Conservation (phyloP, 2,113 vertebrate species). For the Hepsetus odoe region DNA sequence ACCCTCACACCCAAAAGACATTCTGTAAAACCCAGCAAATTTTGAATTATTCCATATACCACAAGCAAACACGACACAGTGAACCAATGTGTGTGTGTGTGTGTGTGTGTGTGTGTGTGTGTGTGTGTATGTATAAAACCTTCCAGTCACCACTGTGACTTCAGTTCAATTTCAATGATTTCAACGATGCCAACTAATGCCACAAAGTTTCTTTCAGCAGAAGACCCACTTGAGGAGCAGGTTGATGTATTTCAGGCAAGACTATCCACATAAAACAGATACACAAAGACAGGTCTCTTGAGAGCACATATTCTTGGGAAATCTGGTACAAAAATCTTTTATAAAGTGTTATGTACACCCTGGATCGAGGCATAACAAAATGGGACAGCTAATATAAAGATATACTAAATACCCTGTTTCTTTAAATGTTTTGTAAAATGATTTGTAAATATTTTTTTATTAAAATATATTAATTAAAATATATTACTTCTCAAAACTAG, state of each 20-base stretch:
- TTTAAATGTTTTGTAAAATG: conserved; percentile 64
- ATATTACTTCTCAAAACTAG: conserved; percentile 79
- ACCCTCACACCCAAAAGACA: conserved; percentile 44
- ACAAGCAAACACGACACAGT: conserved; percentile 35
- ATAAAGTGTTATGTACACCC: conserved; percentile 58
- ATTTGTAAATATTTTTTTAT: conserved; percentile 74
- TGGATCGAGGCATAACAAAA: conserved; percentile 59
- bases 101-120: background rate
- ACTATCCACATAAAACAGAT: conserved; percentile 49
- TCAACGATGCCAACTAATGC: conserved; percentile 8
- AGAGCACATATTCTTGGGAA: conserved; percentile 52
- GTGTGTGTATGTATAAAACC: background rate
- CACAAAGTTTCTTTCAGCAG: conserved; percentile 14
- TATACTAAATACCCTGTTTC: conserved; percentile 78
- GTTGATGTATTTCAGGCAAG: conserved; percentile 52
- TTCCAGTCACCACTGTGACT: conserved; percentile 17
- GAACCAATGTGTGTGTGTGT: conserved; percentile 1
- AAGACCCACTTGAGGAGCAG: background rate
- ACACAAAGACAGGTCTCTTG: conserved; percentile 43
- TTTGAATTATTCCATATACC: conserved; percentile 4
- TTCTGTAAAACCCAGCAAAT: conserved; percentile 16
- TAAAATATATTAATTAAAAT: conserved; percentile 84
- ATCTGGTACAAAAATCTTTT: conserved; percentile 59
- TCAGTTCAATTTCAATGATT: background rate
- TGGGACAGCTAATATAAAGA: conserved; percentile 66